Conservation (phyloP, 1,140 invertebrate genomes). For the Campoletis sonorensis region DNA sequence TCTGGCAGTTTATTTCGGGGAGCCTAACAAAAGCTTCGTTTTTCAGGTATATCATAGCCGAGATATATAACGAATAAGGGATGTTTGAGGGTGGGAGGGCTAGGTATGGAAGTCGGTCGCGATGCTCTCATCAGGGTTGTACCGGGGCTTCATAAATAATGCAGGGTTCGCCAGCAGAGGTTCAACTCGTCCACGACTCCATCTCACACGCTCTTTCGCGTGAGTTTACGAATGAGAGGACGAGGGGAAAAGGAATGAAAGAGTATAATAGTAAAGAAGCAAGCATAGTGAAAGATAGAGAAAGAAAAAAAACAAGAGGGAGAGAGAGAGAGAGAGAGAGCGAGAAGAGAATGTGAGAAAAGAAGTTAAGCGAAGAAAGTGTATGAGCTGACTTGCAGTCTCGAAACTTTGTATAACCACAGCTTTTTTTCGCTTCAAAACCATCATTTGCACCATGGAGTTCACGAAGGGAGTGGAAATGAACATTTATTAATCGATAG, state of each 20-base stretch:
- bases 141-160: constrained; percentile 73
- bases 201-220: constrained; percentile 25
- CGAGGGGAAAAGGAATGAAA: too few relatives aligned
- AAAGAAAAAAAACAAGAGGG: not conserved
- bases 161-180: constrained; percentile 58
- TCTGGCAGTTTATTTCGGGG: constrained; percentile 33
- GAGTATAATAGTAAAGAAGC: constrained; percentile 2
- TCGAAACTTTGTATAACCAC: constrained; percentile 14
- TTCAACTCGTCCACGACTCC: constrained; percentile 38
- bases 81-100: not conserved
- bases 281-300: constrained; percentile 8
- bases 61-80: constrained; percentile 21
- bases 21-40: constrained; percentile 2
- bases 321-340: not conserved
- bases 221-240: constrained; percentile 21
- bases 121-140: constrained; percentile 40
- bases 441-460: too few relatives aligned
- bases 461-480: too few relatives aligned
- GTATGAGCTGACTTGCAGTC: not conserved
- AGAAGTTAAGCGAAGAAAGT: constrained; percentile 12
- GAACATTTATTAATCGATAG: too few relatives aligned
- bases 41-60: not conserved
- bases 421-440: not conserved
- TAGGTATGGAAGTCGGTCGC: constrained; percentile 32
- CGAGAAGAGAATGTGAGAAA: too few relatives aligned